Evolutionary conservation across 30 jellyfish, hydroid and myxozoan species (phyloP), one percentile per base, ranked within the genome.

Genomic region (Mastigias papua): DNA sequence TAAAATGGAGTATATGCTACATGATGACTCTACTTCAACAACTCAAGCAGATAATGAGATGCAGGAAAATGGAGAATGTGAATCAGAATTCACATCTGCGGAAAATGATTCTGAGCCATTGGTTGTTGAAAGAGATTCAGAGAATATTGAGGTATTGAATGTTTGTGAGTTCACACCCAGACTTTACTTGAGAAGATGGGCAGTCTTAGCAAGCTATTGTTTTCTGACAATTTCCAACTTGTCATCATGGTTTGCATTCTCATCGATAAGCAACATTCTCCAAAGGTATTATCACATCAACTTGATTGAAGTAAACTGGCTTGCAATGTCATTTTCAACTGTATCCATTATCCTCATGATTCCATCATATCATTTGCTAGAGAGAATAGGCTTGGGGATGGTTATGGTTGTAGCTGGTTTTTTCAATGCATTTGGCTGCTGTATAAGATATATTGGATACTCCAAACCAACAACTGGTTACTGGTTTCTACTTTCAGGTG

Each of bases 201-300:
- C 84, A 1, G 78, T 87, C 23, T 66, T 93, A 60, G 69, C 87
- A 16, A 54, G 89, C 20, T 93, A 93, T 30, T 93, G 97, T 62
- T 83, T 93, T 20, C 91, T 88, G 13, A 77, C 94, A 19, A 35
- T 73, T 28, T 88, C 97, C 4, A 89, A 86, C 49, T 61, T 90
- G 30, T 76, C 98, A 64, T 60, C 87, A 10, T 88, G 93, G 97
- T 86, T 88, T 31, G 74, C 96, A 35, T 83, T 90, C 65, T 76
- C 97, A 28, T 89, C 98, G 23, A 86, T 93, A 20, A 89, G 96
- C 35, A 93, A 89, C 77, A 76, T 93, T 65, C 29, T 83, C 27
- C 92, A 81, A 62, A 51, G 65, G 57, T 89, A 81, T 62, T 93
- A 86, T 76, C 35, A 60, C 10, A 89, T 82, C 30, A 75, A 87